Percentiles rank a stretch among this genome's conserved stretches.
phyloP scores from a whole-genome alignment of 2,797 vertebrate genomes.

The Podarcis siculus region DNA sequence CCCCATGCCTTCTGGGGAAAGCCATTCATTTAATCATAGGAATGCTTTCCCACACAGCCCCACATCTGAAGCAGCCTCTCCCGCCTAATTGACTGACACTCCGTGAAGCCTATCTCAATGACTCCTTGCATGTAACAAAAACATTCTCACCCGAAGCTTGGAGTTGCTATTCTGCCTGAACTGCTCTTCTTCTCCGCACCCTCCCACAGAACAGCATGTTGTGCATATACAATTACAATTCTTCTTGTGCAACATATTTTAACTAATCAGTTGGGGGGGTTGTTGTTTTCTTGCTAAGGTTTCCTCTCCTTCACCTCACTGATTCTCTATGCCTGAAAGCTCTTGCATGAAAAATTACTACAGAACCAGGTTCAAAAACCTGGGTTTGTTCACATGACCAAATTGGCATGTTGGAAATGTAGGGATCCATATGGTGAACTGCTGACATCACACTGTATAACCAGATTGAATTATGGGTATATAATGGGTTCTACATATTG shows the following conservation, averaged over 20 bases:
- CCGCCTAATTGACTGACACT: slow-evolving; percentile 22
- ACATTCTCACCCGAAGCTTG: slow-evolving; percentile 4
- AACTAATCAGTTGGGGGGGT: not conserved
- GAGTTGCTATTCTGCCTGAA: not conserved
- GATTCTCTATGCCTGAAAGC: not conserved
- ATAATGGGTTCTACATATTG: too few relatives aligned
- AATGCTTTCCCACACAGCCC: slow-evolving; percentile 34
- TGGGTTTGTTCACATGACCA: not conserved
- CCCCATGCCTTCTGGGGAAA: slow-evolving; percentile 43
- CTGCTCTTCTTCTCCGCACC: not conserved
- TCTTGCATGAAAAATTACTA: not conserved
- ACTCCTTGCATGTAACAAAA: slow-evolving; percentile 20
- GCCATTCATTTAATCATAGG: slow-evolving; percentile 36
- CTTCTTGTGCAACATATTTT: not conserved
- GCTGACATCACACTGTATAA: not conserved
- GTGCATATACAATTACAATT: not conserved
- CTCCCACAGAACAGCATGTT: not conserved
- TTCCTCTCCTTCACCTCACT: not conserved
- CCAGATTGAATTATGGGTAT: not conserved
- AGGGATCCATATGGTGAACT: not conserved
- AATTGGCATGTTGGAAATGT: not conserved
- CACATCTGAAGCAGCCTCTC: slow-evolving; percentile 24
- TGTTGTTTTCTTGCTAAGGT: not conserved
- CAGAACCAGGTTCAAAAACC: not conserved
- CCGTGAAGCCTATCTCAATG: slow-evolving; percentile 10